Evolutionary conservation across 2,797 vertebrate genomes (phyloP).

Genomic region (Aphelocoma californica): DNA sequence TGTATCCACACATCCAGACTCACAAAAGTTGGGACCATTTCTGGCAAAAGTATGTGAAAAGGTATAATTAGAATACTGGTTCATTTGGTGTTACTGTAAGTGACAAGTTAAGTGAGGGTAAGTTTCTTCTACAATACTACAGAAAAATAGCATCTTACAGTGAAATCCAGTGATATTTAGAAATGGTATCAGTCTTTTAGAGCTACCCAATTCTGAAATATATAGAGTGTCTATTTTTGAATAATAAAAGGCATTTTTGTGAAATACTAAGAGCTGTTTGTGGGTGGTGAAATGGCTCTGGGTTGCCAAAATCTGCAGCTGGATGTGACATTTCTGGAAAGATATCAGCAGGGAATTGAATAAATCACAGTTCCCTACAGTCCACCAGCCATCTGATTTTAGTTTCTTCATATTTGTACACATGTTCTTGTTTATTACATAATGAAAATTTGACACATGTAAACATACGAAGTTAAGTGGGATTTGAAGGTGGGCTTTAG

Average conservation of each 20-base stretch:
- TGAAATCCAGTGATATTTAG: not conserved
- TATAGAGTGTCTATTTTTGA: not conserved
- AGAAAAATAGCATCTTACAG: not conserved
- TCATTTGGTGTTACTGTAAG: not conserved
- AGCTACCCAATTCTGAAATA: not conserved
- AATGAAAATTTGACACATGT: slow-evolving; percentile 49
- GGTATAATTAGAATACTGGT: not conserved
- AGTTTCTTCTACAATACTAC: not conserved
- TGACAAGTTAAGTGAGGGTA: not conserved
- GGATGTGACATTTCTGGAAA: slow-evolving; percentile 50
- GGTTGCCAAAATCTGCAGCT: slow-evolving; percentile 45
- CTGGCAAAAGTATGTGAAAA: not conserved
- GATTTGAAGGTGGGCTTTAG: slow-evolving; percentile 33
- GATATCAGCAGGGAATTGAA: not conserved
- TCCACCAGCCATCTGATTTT: slow-evolving; percentile 21
- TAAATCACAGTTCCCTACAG: slow-evolving; percentile 25
- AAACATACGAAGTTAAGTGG: slow-evolving; percentile 27
- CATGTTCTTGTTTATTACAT: slow-evolving; percentile 57
- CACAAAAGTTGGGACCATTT: not conserved
- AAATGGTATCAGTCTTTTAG: not conserved
- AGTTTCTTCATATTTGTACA: slow-evolving; percentile 37
- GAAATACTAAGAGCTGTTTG: not conserved
- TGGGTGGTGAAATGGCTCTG: not conserved
- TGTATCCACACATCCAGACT: not conserved
- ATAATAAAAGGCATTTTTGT: not conserved